phyloP scores from a whole-genome alignment of 2,888 invertebrate species.

The Rutpela maculata region DNA sequence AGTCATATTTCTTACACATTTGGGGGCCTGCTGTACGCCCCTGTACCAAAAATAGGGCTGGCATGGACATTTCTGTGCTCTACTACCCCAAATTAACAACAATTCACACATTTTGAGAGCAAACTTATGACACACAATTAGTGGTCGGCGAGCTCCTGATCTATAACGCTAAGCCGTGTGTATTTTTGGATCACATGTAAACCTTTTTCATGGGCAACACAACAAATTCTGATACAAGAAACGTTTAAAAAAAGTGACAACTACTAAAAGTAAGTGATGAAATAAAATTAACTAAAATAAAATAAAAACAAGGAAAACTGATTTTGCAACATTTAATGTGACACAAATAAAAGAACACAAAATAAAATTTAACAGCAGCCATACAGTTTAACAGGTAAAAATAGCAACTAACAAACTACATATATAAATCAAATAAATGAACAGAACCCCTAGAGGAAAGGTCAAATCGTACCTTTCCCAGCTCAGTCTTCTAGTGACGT shows the following conservation, averaged over 20 bases:
- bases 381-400: background rate
- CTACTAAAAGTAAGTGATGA: background rate
- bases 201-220: no score
- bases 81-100: no score
- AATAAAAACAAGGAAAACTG: background rate
- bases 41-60: no score
- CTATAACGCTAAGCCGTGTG: no score
- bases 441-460: background rate
- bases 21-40: no score
- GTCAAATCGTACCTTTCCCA: constrained; percentile 78
- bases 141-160: no score
- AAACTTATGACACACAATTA: no score
- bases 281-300: background rate
- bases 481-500: constrained; percentile 77
- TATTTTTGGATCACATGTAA: no score
- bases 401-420: background rate
- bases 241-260: background rate
- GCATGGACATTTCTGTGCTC: no score
- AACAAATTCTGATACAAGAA: background rate
- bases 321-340: background rate
- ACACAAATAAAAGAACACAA: background rate
- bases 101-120: no score
- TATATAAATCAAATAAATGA: background rate
- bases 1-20: no score
- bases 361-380: background rate